Evolutionary conservation across 2,888 invertebrate genomes (phyloP).

Genomic region (Troides aeacus): DNA sequence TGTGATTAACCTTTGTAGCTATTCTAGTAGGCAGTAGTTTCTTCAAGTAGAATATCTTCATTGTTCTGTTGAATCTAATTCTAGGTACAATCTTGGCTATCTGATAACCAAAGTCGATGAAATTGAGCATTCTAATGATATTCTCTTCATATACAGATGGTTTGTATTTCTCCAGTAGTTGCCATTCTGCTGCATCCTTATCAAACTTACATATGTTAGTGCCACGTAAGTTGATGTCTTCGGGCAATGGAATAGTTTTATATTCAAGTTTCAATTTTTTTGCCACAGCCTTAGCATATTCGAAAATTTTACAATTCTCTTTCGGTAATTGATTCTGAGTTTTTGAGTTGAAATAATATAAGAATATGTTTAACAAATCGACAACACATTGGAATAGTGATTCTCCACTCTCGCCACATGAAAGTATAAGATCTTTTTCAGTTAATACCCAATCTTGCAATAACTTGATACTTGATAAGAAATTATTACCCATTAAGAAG

Average conservation of each 20-base stretch:
- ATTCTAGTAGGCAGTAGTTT: conserved; percentile 56
- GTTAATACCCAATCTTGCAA: conserved; percentile 91
- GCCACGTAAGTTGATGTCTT: conserved; percentile 87
- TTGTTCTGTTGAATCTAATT: conserved; percentile 81
- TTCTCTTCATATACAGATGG: conserved; percentile 84
- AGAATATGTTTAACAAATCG: conserved; percentile 89
- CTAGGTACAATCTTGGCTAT: conserved; percentile 83
- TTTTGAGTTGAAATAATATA: conserved; percentile 80
- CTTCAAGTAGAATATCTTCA: conserved; percentile 72
- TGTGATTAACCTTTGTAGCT: conserved; percentile 64
- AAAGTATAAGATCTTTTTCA: conserved; percentile 88
- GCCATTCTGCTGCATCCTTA: conserved; percentile 87
- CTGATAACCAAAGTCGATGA: conserved; percentile 89
- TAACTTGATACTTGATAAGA: conserved; percentile 85
- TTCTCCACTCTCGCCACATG: conserved; percentile 89
- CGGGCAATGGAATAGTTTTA: conserved; percentile 84
- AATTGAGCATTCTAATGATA: conserved; percentile 86
- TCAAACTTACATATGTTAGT: conserved; percentile 84
- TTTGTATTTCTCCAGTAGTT: conserved; percentile 75
- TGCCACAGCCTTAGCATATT: conserved; percentile 56
- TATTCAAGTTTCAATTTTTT: conserved; percentile 81
- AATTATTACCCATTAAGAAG: conserved; percentile 80
- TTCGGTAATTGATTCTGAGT: conserved; percentile 39
- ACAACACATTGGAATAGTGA: conserved; percentile 89
- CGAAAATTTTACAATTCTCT: conserved; percentile 52